Percentiles rank a stretch among this genome's conserved stretches.
These are phyloP conservation scores for Ligdia adustata DNA, from an alignment of 2,888 invertebrate species.

Conservation along the genomic window DNA sequence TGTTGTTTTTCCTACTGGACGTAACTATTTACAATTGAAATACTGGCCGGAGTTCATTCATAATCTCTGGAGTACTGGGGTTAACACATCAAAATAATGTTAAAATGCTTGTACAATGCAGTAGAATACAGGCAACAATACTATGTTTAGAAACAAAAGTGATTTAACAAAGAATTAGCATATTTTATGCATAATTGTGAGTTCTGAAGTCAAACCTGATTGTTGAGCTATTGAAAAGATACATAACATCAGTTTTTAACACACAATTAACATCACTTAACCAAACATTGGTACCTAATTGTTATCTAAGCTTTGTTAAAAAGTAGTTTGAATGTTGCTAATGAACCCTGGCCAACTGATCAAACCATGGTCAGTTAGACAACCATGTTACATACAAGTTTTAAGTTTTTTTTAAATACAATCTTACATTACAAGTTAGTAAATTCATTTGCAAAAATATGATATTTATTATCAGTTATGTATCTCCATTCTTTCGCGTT, in stretches of 20 bases:
- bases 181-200: neutral
- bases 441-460: constrained; percentile 33
- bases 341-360: constrained; percentile 13
- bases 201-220: neutral
- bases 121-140: neutral
- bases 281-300: neutral
- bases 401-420: neutral
- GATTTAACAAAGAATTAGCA: constrained; percentile 11
- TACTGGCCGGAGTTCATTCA: constrained; percentile 21
- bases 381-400: neutral
- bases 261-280: neutral
- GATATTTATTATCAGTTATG: constrained; percentile 12
- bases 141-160: neutral
- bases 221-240: neutral
- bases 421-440: constrained; percentile 11
- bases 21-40: constrained; percentile 47
- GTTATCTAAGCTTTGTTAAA: neutral
- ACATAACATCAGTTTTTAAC: neutral
- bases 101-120: neutral
- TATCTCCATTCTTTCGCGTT: constrained; percentile 15
- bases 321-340: neutral
- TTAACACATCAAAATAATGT: too few species aligned
- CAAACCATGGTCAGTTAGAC: constrained; percentile 4
- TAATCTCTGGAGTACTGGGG: neutral
- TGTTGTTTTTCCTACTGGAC: constrained; percentile 57